Conservation (phyloP, 2,888 invertebrate genomes). For the Drosophila neonasuta region DNA sequence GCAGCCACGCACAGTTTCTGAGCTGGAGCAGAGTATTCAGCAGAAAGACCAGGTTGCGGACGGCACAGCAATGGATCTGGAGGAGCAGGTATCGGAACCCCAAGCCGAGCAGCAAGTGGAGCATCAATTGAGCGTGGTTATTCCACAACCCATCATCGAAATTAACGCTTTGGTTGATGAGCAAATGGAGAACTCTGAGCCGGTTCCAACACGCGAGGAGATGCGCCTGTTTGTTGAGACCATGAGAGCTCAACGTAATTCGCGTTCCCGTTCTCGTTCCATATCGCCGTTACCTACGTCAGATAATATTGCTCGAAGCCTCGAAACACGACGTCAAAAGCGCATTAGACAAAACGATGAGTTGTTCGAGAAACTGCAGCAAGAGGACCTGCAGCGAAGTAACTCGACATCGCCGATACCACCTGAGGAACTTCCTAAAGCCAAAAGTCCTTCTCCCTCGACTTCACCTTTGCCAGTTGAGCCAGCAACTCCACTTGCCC, state of each 20-base stretch:
- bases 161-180: constrained; percentile 50
- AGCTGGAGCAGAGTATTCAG: constrained; percentile 44
- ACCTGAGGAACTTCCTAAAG: not conserved
- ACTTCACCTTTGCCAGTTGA: not conserved
- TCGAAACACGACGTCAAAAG: constrained; percentile 53
- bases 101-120: not conserved
- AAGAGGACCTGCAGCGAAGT: constrained; percentile 12
- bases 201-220: constrained; percentile 40
- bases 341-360: constrained; percentile 66
- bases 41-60: constrained; percentile 48
- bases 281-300: constrained; percentile 66
- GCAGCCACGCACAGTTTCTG: constrained; percentile 36
- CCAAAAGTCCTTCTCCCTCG: not conserved
- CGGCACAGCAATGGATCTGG: constrained; percentile 46
- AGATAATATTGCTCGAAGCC: constrained; percentile 66
- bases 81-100: constrained; percentile 4
- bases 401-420: constrained; percentile 8
- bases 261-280: constrained; percentile 55
- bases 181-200: constrained; percentile 14
- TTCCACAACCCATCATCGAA: constrained; percentile 60
- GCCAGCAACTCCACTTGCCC: not conserved
- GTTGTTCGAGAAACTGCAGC: constrained; percentile 49
- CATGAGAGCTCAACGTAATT: constrained; percentile 51
- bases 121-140: not conserved
- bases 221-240: constrained; percentile 61